Evolutionary conservation across 2,113 vertebrate species (phyloP), one percentile per base, ranked within the genome.

Genomic region (Fregata magnificens): DNA sequence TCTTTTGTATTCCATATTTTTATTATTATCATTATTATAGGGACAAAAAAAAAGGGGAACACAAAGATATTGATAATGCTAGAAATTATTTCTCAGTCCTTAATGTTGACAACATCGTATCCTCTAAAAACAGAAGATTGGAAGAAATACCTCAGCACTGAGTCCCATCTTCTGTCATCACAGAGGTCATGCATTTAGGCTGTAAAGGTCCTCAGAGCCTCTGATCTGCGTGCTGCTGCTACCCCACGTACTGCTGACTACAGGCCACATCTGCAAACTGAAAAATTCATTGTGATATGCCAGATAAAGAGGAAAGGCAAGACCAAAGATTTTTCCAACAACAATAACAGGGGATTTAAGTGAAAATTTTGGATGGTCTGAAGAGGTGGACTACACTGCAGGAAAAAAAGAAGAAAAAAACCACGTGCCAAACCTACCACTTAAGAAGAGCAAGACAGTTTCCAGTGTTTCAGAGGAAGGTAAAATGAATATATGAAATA

Each of bases 381-480:
- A 63, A 77, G 14, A 73, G 4, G 0, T 45, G 13, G 24, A 34
- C 9, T 73, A 44, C 5, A 13, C 8, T 8, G 71, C 17, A 53
- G 20, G 26, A 44, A 59, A 50, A 70, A 74, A 26, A 11, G 4
- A 13, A 28, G 7, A 47, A 78, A 70, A 85, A 55, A 25, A 42
- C 13, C 44, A 87, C 5, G 4, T 11, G 82, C 11, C 15, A 61
- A n/a, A 0, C 0, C 1, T 17, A 50, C 16, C 12, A 70, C 4
- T 20, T 66, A 28, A 72, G 25, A 71, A 73, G 24, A 82, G 8
- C 6, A 42, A 73, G 47, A 20, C 2, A 67, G n/a, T 49, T 55
- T 66, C 11, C 9, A 38, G 26, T 47, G 16, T 78, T 95, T 70
- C 50, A 52, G 26, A 85, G 45, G 1, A 59, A 9, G 6, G 3